Percentiles rank a stretch among this genome's conserved stretches.
Conservation (phyloP, 37 sponge, comb jelly and placozoan genomes). For the Amphimedon queenslandica region DNA sequence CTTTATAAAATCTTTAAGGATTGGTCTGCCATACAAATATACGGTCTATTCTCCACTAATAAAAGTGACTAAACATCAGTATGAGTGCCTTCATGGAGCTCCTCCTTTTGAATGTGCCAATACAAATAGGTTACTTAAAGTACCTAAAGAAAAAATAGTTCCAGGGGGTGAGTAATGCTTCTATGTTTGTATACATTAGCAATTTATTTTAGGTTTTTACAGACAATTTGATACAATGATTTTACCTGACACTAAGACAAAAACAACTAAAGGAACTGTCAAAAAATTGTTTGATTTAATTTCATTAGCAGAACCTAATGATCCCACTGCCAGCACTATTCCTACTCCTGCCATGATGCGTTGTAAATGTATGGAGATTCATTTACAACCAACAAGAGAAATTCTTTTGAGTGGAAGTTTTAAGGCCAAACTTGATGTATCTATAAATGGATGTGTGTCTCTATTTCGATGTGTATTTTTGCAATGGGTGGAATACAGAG, state of each 20-base stretch:
- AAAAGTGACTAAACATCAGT: not conserved
- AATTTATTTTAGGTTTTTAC: not conserved
- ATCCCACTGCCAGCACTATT: not conserved
- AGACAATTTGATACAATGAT: slow-evolving; percentile 47
- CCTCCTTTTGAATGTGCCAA: not conserved
- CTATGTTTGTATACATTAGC: not conserved
- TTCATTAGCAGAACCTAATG: not conserved
- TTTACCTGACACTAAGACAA: slow-evolving; percentile 8
- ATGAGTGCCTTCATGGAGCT: slow-evolving; percentile 7
- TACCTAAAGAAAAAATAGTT: not conserved
- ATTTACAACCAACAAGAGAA: not conserved
- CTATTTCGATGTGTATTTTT: not conserved
- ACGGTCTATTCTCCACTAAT: slow-evolving; percentile 13
- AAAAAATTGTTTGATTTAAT: not conserved
- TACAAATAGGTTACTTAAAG: not conserved
- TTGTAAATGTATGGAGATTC: not conserved
- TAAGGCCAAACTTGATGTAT: not conserved
- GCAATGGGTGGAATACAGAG: not conserved
- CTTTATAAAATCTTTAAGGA: too few species aligned
- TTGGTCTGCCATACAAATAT: slow-evolving; percentile 48
- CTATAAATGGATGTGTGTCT: not conserved
- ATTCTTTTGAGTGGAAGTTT: not conserved
- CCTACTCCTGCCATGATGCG: slow-evolving; percentile 2
- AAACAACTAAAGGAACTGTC: not conserved
- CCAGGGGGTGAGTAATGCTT: not conserved